phyloP scores from a whole-genome alignment of 1,140 invertebrate genomes.

The Hestina assimilis region DNA sequence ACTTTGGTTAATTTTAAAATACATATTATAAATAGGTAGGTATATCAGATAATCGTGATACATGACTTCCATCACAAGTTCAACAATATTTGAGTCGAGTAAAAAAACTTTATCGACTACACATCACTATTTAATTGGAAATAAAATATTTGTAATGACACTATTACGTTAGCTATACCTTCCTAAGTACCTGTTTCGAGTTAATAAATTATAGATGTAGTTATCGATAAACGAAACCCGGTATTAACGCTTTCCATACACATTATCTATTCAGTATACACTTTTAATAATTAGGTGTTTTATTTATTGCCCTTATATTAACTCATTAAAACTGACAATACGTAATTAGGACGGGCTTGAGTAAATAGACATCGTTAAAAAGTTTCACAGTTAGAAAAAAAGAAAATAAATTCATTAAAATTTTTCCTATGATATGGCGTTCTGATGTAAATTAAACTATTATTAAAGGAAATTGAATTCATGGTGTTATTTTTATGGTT shows the following conservation, averaged over 20 bases:
- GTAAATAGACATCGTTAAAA: conserved; percentile 17
- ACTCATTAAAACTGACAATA: conserved; percentile 27
- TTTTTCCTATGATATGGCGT: conserved; percentile 12
- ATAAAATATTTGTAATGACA: too few species aligned
- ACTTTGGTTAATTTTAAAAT: too few species aligned
- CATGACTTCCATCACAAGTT: too few species aligned
- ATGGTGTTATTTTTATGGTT: conserved; percentile 19
- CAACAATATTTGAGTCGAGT: too few species aligned
- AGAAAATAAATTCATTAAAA: conserved; percentile 22
- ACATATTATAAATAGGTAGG: too few species aligned
- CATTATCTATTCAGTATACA: not conserved
- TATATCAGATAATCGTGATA: too few species aligned
- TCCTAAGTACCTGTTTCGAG: not conserved
- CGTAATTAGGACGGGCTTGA: conserved; percentile 18
- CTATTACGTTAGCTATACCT: too few species aligned
- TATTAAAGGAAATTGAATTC: conserved; percentile 13
- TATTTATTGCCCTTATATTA: conserved; percentile 27
- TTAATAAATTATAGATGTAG: conserved; percentile 1
- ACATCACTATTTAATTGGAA: conserved; percentile 5
- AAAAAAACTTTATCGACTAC: too few species aligned
- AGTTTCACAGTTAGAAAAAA: conserved; percentile 19
- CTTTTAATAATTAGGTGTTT: conserved; percentile 22
- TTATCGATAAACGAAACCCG: not conserved
- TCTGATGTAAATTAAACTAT: conserved; percentile 20
- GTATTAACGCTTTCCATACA: not conserved